These are phyloP conservation scores for Stenopsyche tienmushanensis DNA, from an alignment of 1,140 invertebrate species.

Conservation along the genomic window DNA sequence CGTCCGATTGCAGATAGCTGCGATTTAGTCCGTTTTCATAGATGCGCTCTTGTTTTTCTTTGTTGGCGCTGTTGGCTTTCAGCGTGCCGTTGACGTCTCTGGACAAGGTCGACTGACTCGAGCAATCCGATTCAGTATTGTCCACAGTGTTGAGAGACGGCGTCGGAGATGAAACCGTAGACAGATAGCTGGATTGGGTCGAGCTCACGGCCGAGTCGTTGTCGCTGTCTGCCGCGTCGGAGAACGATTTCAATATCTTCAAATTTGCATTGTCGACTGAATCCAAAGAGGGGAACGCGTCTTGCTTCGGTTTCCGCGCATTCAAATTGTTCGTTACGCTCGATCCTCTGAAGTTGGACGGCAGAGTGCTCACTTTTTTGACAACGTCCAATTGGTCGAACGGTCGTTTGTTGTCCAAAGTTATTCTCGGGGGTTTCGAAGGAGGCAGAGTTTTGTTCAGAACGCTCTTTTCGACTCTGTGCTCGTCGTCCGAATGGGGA, in stretches of 20 bases:
- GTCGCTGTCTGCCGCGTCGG: constrained; percentile 71
- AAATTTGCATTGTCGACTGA: constrained; percentile 36
- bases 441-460: constrained; percentile 39
- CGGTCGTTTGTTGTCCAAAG: constrained; percentile 31
- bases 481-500: constrained; percentile 5
- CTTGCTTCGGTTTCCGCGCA: constrained; percentile 23
- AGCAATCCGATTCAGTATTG: constrained; percentile 53
- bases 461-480: constrained; percentile 24
- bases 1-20: constrained; percentile 43
- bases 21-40: constrained; percentile 31
- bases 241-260: constrained; percentile 28
- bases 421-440: constrained; percentile 37
- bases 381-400: constrained; percentile 28
- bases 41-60: too few species aligned
- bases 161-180: constrained; percentile 66
- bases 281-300: constrained; percentile 19
- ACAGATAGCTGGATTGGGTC: constrained; percentile 70
- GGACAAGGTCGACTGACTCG: constrained; percentile 35
- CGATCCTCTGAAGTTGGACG: constrained; percentile 26
- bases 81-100: constrained; percentile 43
- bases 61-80: constrained; percentile 25
- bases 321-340: background rate
- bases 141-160: constrained; percentile 53
- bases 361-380: constrained; percentile 35
- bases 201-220: constrained; percentile 84